phyloP scores from a whole-genome alignment of 1,140 invertebrate genomes.

The Monochamus saltuarius region DNA sequence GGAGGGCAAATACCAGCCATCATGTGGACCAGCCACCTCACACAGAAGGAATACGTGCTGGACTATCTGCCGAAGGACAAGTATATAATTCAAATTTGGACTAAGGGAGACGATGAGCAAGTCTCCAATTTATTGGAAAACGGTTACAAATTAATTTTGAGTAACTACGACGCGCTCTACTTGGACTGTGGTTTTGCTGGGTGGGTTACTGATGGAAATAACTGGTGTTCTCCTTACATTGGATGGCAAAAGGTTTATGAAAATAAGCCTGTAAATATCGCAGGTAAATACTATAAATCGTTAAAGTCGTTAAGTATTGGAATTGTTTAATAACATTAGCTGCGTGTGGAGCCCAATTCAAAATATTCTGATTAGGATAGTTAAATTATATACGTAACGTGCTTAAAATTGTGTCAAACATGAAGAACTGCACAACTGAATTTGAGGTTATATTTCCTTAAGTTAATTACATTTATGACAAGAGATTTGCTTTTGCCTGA shows the following conservation, averaged over 20 bases:
- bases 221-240: slow-evolving; percentile 87
- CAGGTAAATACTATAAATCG: slow-evolving; percentile 35
- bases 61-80: slow-evolving; percentile 64
- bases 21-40: slow-evolving; percentile 82
- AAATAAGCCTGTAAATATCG: slow-evolving; percentile 67
- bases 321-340: no score
- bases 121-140: slow-evolving; percentile 67
- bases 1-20: slow-evolving; percentile 63
- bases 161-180: slow-evolving; percentile 82
- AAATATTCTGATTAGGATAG: no score
- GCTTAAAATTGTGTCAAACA: no score
- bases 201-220: slow-evolving; percentile 67
- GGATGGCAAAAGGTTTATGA: slow-evolving; percentile 85
- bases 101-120: slow-evolving; percentile 61
- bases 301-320: no score
- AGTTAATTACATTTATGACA: no score
- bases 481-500: no score
- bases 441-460: no score
- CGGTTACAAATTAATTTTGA: slow-evolving; percentile 74
- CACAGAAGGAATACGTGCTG: slow-evolving; percentile 64
- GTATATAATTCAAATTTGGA: slow-evolving; percentile 86
- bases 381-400: no score
- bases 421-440: no score
- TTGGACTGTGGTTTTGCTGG: slow-evolving; percentile 77
- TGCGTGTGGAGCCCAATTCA: no score